Evolutionary conservation across 2,797 vertebrate genomes (phyloP), one percentile per base, ranked within the genome.

Genomic region (Phalloptychus januarius): DNA sequence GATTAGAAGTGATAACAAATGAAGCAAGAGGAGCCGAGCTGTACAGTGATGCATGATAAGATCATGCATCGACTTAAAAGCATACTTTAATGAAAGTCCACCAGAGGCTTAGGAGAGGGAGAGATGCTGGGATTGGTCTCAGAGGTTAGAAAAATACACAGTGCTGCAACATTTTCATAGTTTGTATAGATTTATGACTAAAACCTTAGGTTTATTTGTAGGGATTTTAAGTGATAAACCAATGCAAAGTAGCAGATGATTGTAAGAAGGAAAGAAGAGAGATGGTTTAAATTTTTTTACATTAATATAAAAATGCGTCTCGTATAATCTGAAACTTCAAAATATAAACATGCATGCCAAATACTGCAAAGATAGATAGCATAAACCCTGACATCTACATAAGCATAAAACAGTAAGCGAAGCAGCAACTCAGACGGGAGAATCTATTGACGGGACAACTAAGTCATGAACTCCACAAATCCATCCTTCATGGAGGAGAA

Each of bases 51-150:
- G 82, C 16, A 1, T 67, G 88, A 93, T 94, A 94, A 94, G 88
- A 93, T 94, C 91, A 48, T 81, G 81, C 87, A 87, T 89, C 86
- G 91, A 91, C 90, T 93, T 94, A 91, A 93, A 94, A 94, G 93
- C 91, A 90, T 89, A 87, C 90, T 92, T 94, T 92, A 91, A 93
- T 95, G 84, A 95, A 94, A 93, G 78, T 90, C 80, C 76, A 52
- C 75, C 2, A 40, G 84, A 81, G 81, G 88, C 85, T 90, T 89
- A 82, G 75, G 75, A 80, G 79, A 44, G 42, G 85, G 83, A 50
- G 75, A 84, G 82, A 88, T 33, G 77, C 76, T 44, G 70, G 74
- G 75, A 79, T 79, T 74, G 87, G 79, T 79, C 84, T 82, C 75
- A 46, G 80, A 86, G 81, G 80, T 92, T 86, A 87, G 78, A 72